These are phyloP conservation scores for Aphelinus atriplicis DNA, from an alignment of 1,140 invertebrate genomes.

Conservation along the genomic window DNA sequence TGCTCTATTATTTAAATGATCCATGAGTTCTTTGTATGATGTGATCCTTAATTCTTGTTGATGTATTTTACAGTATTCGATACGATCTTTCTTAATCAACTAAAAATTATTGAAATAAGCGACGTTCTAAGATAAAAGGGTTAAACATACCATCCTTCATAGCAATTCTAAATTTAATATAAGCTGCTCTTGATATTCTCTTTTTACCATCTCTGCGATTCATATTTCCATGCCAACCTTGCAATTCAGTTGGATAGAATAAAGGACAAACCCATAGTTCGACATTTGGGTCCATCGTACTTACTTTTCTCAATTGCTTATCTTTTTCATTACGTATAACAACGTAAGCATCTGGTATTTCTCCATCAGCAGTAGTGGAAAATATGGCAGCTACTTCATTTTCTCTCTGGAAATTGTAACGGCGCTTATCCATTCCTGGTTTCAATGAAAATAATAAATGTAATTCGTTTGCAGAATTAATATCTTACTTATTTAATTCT, in stretches of 20 bases:
- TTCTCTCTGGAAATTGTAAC: slow-evolving; percentile 33
- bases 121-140: neutral
- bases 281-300: slow-evolving; percentile 20
- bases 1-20: slow-evolving; percentile 1
- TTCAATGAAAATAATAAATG: slow-evolving; percentile 16
- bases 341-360: slow-evolving; percentile 40
- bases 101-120: slow-evolving; percentile 22
- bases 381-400: slow-evolving; percentile 41
- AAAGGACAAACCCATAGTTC: slow-evolving; percentile 13
- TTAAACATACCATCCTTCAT: slow-evolving; percentile 14
- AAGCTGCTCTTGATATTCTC: slow-evolving; percentile 28
- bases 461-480: neutral
- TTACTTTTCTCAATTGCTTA: slow-evolving; percentile 28
- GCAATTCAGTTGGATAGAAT: slow-evolving; percentile 29
- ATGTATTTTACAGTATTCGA: slow-evolving; percentile 8
- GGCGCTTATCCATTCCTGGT: slow-evolving; percentile 23
- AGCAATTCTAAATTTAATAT: slow-evolving; percentile 8
- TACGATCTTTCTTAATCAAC: slow-evolving; percentile 19
- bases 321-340: slow-evolving; percentile 26
- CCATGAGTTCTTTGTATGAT: slow-evolving; percentile 15
- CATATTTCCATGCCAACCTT: slow-evolving; percentile 37
- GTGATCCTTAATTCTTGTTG: slow-evolving; percentile 4
- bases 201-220: slow-evolving; percentile 15
- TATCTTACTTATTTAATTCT: neutral
- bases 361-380: slow-evolving; percentile 33